phyloP scores from a whole-genome alignment of 1,140 invertebrate species.

The Philaenus spumarius region DNA sequence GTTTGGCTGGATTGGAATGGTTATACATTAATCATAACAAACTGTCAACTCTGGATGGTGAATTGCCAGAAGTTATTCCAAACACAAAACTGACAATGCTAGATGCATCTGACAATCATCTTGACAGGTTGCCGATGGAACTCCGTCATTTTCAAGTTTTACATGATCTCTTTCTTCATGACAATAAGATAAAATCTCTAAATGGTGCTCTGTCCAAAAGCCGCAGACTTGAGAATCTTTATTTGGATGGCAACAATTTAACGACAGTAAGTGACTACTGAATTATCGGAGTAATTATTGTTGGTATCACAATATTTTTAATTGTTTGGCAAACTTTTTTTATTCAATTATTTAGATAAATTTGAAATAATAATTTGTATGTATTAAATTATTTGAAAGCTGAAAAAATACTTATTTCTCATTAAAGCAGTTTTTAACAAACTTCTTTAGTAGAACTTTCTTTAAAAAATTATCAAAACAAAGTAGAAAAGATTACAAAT shows the following conservation, averaged over 20 bases:
- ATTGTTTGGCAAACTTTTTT: no score
- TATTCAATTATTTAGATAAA: no score
- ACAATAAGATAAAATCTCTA: conserved; percentile 59
- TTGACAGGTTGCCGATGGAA: conserved; percentile 60
- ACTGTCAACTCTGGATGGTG: conserved; percentile 60
- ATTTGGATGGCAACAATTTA: conserved; percentile 63
- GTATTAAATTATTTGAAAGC: no score
- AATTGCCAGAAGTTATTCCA: conserved; percentile 54
- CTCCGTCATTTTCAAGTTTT: conserved; percentile 56
- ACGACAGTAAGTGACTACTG: conserved; percentile 62
- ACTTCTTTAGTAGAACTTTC: no score
- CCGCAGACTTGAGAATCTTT: conserved; percentile 52
- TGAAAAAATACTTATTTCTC: no score
- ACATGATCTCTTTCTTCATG: conserved; percentile 59
- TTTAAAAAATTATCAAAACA: no score
- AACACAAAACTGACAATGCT: conserved; percentile 57
- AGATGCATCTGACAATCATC: conserved; percentile 60
- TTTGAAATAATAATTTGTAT: no score
- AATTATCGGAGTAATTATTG: background rate
- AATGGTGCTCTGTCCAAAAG: conserved; percentile 61
- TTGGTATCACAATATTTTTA: background rate
- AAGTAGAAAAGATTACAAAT: no score
- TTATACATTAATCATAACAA: conserved; percentile 69
- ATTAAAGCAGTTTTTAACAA: no score
- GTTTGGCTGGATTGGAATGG: conserved; percentile 63